A percentile compares a stretch with the other conserved stretches of the same genome.
These are phyloP conservation scores for Emydoidea blandingii DNA, from an alignment of 2,797 vertebrate species.

Conservation along the genomic window DNA sequence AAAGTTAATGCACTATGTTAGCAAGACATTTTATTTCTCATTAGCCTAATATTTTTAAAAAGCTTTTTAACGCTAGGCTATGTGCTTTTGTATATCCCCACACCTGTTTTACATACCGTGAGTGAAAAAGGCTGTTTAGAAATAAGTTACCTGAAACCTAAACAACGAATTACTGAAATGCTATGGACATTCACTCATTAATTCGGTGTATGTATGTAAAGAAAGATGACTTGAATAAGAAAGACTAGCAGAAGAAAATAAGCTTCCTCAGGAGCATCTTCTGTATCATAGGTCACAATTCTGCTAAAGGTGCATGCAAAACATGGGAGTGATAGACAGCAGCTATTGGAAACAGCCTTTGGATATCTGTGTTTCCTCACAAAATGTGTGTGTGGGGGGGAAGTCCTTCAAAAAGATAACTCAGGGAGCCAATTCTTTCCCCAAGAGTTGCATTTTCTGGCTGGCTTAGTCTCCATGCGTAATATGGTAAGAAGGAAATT, in stretches of 20 bases:
- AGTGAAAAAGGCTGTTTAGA: neutral
- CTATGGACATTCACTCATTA: neutral
- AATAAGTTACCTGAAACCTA: neutral
- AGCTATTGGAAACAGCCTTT: neutral
- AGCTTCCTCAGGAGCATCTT: neutral
- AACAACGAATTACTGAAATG: neutral
- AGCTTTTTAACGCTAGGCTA: neutral
- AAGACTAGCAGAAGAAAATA: neutral
- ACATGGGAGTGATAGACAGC: neutral
- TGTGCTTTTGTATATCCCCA: neutral
- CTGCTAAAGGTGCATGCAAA: neutral
- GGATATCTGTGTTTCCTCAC: neutral
- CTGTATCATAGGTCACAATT: neutral
- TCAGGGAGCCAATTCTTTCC: neutral
- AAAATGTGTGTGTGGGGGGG: neutral
- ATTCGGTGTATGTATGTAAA: neutral
- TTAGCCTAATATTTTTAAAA: neutral
- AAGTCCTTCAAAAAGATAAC: neutral
- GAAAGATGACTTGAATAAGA: neutral
- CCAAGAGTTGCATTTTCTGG: neutral
- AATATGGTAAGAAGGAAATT: constrained; percentile 21
- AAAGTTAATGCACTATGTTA: neutral
- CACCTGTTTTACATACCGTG: neutral
- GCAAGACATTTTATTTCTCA: neutral
- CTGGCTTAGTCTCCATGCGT: neutral